These are phyloP conservation scores for Aptenodytes forsteri DNA, from an alignment of 2,113 vertebrate genomes.

Conservation along the genomic window DNA sequence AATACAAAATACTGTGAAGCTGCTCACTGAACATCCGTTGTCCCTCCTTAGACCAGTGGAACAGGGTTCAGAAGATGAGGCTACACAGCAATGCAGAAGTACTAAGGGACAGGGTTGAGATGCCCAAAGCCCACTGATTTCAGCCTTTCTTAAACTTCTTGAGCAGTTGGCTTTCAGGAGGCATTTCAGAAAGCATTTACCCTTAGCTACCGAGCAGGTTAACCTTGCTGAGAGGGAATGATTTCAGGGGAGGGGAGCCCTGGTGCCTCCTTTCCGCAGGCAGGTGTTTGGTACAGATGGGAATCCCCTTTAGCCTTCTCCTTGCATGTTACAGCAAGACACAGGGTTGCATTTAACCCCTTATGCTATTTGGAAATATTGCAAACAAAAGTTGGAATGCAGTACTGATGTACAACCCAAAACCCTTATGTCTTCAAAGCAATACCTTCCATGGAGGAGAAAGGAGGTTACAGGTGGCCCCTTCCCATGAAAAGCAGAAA, in stretches of 20 bases:
- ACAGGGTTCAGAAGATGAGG: background rate
- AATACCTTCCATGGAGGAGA: background rate
- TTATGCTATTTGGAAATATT: background rate
- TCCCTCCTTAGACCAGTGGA: background rate
- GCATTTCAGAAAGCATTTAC: background rate
- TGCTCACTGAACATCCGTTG: background rate
- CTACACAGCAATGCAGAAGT: background rate
- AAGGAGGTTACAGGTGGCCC: background rate
- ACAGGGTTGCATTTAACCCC: background rate
- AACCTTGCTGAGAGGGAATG: background rate
- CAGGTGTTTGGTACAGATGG: background rate
- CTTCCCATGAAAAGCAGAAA: background rate
- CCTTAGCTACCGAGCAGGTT: background rate
- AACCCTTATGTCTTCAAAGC: background rate
- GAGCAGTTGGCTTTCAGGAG: background rate
- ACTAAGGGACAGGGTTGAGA: background rate
- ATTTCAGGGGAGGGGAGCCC: background rate
- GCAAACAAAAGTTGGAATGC: background rate
- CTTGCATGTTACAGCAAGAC: background rate
- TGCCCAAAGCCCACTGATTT: background rate
- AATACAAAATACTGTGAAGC: background rate
- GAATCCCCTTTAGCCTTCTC: background rate
- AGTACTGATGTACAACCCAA: background rate
- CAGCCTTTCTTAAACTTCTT: background rate
- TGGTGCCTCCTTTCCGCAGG: background rate